Percentiles rank a stretch among this genome's conserved stretches.
Evolutionary conservation across 2,888 invertebrate genomes (phyloP).

Genomic region (Thyatira batis): DNA sequence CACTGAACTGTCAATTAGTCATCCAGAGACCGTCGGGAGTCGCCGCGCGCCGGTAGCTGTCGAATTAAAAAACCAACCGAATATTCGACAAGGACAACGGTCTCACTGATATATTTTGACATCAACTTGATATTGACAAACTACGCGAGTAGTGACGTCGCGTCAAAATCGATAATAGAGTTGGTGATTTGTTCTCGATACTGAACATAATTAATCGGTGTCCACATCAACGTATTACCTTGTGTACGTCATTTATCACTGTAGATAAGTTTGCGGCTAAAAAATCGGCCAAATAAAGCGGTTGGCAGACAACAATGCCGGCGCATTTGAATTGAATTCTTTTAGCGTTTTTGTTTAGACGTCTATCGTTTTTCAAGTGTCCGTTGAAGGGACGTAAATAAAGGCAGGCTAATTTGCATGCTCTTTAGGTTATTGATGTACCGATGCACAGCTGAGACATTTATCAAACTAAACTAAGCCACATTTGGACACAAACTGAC

Average conservation of each 20-base stretch:
- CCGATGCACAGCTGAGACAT: background rate
- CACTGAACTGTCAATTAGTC: constrained; percentile 71
- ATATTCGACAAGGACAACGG: constrained; percentile 41
- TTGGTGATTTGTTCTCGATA: constrained; percentile 54
- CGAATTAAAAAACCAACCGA: constrained; percentile 20
- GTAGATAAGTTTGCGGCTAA: constrained; percentile 54
- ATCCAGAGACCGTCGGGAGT: constrained; percentile 54
- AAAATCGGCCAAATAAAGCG: constrained; percentile 59
- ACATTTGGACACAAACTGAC: too few species aligned
- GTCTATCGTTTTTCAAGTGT: constrained; percentile 51
- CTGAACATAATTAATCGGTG: constrained; percentile 62
- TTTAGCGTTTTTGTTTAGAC: constrained; percentile 48
- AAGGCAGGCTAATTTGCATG: background rate
- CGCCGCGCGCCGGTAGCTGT: constrained; percentile 63
- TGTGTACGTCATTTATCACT: constrained; percentile 52
- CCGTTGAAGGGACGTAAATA: constrained; percentile 28
- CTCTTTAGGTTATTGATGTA: background rate
- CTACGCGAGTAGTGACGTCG: constrained; percentile 57
- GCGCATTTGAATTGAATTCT: constrained; percentile 73
- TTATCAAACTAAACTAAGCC: too few species aligned
- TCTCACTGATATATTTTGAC: constrained; percentile 59
- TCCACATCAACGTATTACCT: constrained; percentile 42
- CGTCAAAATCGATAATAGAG: constrained; percentile 65
- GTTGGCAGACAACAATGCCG: constrained; percentile 75
- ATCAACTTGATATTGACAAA: constrained; percentile 65